Base-by-base conservation (phyloP, 2,888 invertebrate genomes). In the Epinotia demarniana region DNA sequence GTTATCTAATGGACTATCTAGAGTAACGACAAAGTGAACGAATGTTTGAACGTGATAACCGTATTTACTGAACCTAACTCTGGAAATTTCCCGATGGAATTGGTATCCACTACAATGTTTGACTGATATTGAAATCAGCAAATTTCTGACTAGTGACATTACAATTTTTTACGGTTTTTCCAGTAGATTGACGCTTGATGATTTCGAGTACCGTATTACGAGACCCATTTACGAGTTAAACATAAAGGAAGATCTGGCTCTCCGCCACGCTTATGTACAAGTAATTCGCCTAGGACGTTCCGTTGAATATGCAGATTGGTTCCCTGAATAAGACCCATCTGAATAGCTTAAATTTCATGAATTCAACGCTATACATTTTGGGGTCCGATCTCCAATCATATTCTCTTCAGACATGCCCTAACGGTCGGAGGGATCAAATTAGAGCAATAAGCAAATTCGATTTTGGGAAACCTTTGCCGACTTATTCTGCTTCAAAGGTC, bases 1-100 rank as follows among this genome's bases (percentile, higher is more conserved):
- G 78, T 79, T 83, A 80, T 83, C 83, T 77, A 74, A 43, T 73
- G 64, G 67, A 53, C 72, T 81, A 82, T 84, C 81, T 80, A 66
- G 68, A 81, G 81, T 68, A 75, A 67, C 73, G 66, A 73, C 80
- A 80, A 80, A 81, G 78, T 79, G 77, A 78, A 78, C 79, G 77
- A 80, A 75, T 80, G 78, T 84, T 85, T 85, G 81, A 79, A 76
- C 73, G 76, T 79, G 85, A 85, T 85, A 85, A 85, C 80, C 73
- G 72, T 84, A 82, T 84, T 83, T 84, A 81, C 83, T 73, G 72
- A 72, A 64, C 79, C 75, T 70, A 76, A 76, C 79, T 77, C 81
- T 84, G 85, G 83, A 85, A 85, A 83, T 82, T 85, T 80, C 77
- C 85, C 80, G 58, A 58, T 71, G 18, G 71, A 77, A 39, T 64